Evolutionary conservation across 2,888 invertebrate species (phyloP).

Genomic region (Eupithecia subumbrata): DNA sequence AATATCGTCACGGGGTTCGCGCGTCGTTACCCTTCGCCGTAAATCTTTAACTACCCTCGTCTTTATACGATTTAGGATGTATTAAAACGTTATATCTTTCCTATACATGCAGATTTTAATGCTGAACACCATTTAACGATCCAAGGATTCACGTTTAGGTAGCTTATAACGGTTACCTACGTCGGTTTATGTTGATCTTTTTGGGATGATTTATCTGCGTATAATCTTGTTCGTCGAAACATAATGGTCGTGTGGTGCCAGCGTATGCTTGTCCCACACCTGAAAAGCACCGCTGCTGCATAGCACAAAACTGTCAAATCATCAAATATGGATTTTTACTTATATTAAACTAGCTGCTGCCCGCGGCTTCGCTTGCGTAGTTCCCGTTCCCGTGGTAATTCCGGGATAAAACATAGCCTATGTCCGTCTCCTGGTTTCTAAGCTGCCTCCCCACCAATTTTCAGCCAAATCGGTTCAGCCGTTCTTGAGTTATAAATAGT

Average conservation of each 20-base stretch:
- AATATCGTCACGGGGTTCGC: conserved; percentile 26
- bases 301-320: too few species aligned
- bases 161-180: background rate
- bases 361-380: too few species aligned
- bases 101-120: conserved; percentile 6
- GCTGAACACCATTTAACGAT: conserved; percentile 5
- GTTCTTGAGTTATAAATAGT: too few species aligned
- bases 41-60: conserved; percentile 30
- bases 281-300: too few species aligned
- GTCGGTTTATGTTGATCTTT: background rate
- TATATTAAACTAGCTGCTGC: too few species aligned
- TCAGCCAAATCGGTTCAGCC: too few species aligned
- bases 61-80: conserved; percentile 4
- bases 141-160: background rate
- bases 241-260: background rate
- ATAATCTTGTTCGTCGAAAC: background rate
- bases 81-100: conserved; percentile 6
- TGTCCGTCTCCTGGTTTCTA: too few species aligned
- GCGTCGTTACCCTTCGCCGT: conserved; percentile 36
- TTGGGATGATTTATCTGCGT: background rate
- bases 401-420: too few species aligned
- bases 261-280: too few species aligned
- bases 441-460: too few species aligned
- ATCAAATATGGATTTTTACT: too few species aligned
- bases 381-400: too few species aligned